Evolutionary conservation across 2,888 invertebrate genomes (phyloP).

Genomic region (Seladonia tumulorum): DNA sequence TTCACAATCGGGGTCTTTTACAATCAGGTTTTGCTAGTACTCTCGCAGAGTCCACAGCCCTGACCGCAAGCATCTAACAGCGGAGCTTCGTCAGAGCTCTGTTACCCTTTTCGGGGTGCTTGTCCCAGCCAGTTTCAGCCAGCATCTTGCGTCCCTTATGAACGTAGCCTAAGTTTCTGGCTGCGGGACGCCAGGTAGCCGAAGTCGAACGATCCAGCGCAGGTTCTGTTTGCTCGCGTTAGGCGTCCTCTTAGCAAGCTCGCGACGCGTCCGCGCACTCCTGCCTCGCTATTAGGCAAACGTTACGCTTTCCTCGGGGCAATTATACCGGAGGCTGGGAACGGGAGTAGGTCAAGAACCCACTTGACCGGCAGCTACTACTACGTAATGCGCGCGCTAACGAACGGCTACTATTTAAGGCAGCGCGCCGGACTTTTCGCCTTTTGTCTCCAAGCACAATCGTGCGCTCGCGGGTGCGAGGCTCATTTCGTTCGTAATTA

Average conservation of each 20-base stretch:
- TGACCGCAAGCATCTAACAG: neutral
- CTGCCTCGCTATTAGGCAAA: constrained; percentile 33
- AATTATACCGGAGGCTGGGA: constrained; percentile 40
- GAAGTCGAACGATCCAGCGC: neutral
- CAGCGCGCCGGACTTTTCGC: neutral
- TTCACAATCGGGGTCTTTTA: neutral
- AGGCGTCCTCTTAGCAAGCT: neutral
- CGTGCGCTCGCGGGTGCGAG: neutral
- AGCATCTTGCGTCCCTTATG: neutral
- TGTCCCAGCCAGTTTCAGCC: neutral
- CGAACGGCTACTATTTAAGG: constrained; percentile 61
- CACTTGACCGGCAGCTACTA: constrained; percentile 45
- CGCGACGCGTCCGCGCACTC: constrained; percentile 8
- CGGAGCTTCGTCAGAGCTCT: too few relatives aligned
- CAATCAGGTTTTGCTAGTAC: neutral
- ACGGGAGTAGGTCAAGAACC: constrained; percentile 61
- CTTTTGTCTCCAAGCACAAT: constrained; percentile 6
- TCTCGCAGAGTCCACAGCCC: neutral
- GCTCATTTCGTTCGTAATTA: neutral
- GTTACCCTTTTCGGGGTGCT: too few relatives aligned
- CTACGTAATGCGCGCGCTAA: constrained; percentile 50
- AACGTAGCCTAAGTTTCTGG: neutral
- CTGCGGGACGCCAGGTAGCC: neutral
- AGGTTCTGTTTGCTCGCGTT: neutral
- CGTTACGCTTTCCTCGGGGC: constrained; percentile 42